Conservation (phyloP, 2,113 vertebrate species). For the Stomatorhinus ivindoensis region DNA sequence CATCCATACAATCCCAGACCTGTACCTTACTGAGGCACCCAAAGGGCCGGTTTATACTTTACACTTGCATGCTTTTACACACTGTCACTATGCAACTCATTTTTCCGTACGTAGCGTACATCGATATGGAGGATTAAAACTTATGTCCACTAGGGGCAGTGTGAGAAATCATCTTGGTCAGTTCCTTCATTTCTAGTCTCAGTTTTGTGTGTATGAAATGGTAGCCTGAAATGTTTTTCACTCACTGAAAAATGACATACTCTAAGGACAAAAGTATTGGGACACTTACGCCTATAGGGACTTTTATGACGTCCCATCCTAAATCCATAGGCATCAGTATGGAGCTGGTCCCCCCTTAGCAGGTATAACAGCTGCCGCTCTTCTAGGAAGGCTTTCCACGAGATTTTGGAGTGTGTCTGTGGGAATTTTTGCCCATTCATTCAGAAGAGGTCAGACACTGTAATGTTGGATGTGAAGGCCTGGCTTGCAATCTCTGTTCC, state of each 20-base stretch:
- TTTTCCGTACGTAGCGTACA: neutral
- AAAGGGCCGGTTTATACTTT: neutral
- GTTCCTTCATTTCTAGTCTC: neutral
- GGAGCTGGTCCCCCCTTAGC: neutral
- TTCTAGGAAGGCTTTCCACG: neutral
- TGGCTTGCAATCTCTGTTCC: too few relatives aligned
- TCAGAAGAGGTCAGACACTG: too few relatives aligned
- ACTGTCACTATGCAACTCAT: neutral
- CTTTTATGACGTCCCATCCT: neutral
- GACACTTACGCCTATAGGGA: neutral
- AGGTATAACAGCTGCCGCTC: neutral
- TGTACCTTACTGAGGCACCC: neutral
- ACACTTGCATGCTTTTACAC: neutral
- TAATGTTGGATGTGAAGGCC: too few relatives aligned
- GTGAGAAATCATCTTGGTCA: neutral
- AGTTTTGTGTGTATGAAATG: neutral
- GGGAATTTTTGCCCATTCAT: too few relatives aligned
- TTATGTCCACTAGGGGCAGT: neutral
- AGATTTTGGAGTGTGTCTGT: neutral
- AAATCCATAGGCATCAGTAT: neutral
- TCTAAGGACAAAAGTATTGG: neutral
- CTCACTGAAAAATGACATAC: too few relatives aligned
- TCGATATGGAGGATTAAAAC: neutral
- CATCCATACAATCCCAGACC: neutral
- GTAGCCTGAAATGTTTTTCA: neutral